Conservation (phyloP, 2,888 invertebrate genomes). For the Cataglyphis altisquamis region DNA sequence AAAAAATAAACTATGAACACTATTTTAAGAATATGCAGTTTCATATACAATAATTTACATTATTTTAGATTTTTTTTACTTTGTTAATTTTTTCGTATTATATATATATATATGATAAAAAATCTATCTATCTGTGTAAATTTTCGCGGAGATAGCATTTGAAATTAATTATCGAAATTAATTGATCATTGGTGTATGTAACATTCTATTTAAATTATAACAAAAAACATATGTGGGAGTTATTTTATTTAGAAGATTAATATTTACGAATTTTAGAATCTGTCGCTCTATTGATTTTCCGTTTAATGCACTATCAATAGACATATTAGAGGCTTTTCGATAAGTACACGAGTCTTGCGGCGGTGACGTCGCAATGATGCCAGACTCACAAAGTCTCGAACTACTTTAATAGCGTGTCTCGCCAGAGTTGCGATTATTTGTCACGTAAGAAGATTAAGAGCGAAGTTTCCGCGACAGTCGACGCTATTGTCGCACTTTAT, state of each 20-base stretch:
- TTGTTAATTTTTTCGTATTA: background rate
- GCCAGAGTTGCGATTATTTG: conserved; percentile 50
- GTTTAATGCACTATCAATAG: conserved; percentile 1
- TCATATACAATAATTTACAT: background rate
- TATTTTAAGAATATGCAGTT: background rate
- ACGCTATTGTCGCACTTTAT: conserved; percentile 40
- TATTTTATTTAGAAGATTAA: background rate
- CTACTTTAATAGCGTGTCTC: conserved; percentile 50
- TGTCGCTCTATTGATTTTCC: background rate
- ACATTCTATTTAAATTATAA: background rate
- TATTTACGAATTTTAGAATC: background rate
- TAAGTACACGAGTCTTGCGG: background rate
- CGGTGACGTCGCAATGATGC: conserved; percentile 5
- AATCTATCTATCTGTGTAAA: too few relatives aligned
- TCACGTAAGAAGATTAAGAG: conserved; percentile 56
- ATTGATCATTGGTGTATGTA: background rate
- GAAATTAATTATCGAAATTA: background rate
- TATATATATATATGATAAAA: background rate
- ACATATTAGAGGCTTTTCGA: conserved; percentile 2
- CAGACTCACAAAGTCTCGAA: conserved; percentile 39
- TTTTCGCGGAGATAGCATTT: background rate
- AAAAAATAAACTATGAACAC: background rate
- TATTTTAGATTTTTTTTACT: conserved; percentile 6
- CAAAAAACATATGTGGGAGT: background rate
- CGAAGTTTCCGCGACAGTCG: conserved; percentile 40